phyloP scores from a whole-genome alignment of 2,888 invertebrate genomes.

The Steinernema scapterisci region DNA sequence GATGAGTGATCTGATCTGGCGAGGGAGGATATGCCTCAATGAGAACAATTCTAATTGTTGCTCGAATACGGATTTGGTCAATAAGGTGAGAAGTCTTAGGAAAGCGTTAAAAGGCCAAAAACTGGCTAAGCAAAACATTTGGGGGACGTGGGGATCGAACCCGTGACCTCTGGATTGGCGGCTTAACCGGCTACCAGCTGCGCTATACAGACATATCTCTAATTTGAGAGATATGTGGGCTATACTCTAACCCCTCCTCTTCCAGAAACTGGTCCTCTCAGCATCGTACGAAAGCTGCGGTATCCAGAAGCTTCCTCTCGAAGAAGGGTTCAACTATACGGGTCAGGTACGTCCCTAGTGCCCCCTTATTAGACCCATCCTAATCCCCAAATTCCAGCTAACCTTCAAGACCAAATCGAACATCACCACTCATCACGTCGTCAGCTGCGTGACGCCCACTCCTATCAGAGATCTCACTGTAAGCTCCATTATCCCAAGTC shows the following conservation, averaged over 20 bases:
- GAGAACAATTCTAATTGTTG: conserved; percentile 16
- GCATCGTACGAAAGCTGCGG: neutral
- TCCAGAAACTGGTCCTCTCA: conserved; percentile 1
- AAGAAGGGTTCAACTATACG: neutral
- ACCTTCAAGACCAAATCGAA: conserved; percentile 10
- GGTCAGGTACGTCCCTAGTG: neutral
- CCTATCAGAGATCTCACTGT: conserved; percentile 10
- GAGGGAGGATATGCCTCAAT: conserved; percentile 5
- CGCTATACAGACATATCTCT: no score
- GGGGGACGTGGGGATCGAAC: no score
- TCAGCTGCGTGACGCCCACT: conserved; percentile 11
- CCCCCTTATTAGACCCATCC: neutral
- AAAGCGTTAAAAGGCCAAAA: no score
- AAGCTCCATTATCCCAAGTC: no score
- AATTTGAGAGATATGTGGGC: no score
- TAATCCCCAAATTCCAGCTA: neutral
- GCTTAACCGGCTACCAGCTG: no score
- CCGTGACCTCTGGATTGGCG: neutral
- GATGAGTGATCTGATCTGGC: conserved; percentile 19
- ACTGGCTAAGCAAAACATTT: no score
- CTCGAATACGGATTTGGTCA: conserved; percentile 18
- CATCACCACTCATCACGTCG: neutral
- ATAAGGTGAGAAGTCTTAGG: neutral
- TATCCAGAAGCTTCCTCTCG: neutral
- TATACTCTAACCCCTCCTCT: no score